Conservation (phyloP, 2,797 vertebrate species). For the Sebastes nivosus region DNA sequence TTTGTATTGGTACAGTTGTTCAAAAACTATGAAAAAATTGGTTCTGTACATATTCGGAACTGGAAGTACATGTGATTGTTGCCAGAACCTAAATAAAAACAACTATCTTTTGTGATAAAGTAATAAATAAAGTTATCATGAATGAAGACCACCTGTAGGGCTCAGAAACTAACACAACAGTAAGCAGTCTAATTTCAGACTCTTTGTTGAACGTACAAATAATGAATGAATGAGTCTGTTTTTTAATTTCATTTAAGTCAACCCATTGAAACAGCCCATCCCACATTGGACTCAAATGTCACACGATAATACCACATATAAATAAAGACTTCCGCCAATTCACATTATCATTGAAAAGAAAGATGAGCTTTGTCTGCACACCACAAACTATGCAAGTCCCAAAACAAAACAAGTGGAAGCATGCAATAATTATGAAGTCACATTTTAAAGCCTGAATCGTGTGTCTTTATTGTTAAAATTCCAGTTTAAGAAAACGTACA, state of each 20-base stretch:
- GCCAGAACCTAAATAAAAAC: no score
- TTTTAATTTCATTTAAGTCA: background rate
- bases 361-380: background rate
- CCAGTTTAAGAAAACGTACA: background rate
- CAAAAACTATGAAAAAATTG: no score
- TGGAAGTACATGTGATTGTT: no score
- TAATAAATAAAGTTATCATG: background rate
- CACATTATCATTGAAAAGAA: background rate
- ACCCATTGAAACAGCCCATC: background rate
- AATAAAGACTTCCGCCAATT: background rate
- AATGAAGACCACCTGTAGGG: background rate
- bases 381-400: background rate
- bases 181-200: background rate
- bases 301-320: background rate
- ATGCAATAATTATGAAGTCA: background rate
- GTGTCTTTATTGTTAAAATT: background rate
- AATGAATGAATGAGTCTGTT: background rate
- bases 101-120: background rate
- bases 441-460: background rate
- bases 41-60: no score
- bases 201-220: constrained; percentile 9
- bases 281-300: background rate
- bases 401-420: background rate
- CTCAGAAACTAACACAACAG: background rate
- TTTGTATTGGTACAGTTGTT: no score